Conservation (phyloP, 1,140 invertebrate species). For the Condylostylus longicornis region DNA sequence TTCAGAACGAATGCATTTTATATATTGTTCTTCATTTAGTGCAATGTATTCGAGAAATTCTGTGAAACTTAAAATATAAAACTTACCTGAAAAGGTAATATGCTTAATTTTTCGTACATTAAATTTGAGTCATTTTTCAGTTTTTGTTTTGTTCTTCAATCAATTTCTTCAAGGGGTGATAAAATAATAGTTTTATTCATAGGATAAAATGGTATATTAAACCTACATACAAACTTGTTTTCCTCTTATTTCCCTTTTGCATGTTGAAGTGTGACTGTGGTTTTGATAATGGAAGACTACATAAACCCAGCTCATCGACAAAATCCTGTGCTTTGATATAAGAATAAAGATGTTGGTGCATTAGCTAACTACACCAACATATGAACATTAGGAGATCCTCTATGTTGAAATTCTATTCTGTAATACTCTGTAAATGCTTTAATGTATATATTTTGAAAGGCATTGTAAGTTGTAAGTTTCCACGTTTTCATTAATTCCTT, state of each 20-base stretch:
- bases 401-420: conserved; percentile 28
- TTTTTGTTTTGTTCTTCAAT: background rate
- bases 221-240: background rate
- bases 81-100: background rate
- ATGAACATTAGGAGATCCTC: conserved; percentile 25
- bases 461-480: conserved; percentile 10
- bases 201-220: no score
- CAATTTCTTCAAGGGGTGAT: background rate
- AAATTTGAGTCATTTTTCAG: background rate
- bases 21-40: background rate
- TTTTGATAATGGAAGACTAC: background rate
- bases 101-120: background rate
- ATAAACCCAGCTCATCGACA: background rate
- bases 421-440: conserved; percentile 20
- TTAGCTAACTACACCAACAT: conserved; percentile 22
- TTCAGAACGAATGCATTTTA: background rate
- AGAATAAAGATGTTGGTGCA: background rate
- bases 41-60: background rate
- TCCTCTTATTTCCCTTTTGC: background rate
- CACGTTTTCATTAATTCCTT: background rate
- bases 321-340: background rate
- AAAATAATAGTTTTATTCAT: background rate
- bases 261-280: background rate
- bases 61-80: no score
- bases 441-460: conserved; percentile 18